Evolutionary conservation across 2,797 vertebrate species (phyloP).

Genomic region (Macropodus opercularis): DNA sequence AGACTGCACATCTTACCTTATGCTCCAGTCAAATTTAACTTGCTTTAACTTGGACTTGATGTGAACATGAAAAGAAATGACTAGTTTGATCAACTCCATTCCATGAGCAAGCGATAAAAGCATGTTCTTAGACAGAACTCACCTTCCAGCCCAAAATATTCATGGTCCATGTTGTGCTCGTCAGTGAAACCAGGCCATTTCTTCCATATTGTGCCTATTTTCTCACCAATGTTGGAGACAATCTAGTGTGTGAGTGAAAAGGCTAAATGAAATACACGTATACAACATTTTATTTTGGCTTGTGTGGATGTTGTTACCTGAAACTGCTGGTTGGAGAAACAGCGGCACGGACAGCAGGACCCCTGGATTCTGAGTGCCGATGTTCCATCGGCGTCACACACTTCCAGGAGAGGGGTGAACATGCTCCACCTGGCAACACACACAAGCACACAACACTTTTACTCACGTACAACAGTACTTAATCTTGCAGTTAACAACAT

Average conservation of each 20-base stretch:
- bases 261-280: neutral
- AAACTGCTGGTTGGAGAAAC: slow-evolving; percentile 78
- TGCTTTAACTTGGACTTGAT: no score
- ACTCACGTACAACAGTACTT: slow-evolving; percentile 14
- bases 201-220: slow-evolving; percentile 78
- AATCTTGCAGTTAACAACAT: slow-evolving; percentile 33
- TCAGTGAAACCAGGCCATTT: slow-evolving; percentile 84
- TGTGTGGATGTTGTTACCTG: slow-evolving; percentile 65
- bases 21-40: no score
- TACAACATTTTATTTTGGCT: neutral
- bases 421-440: slow-evolving; percentile 78
- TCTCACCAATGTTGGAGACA: slow-evolving; percentile 73
- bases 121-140: slow-evolving; percentile 39
- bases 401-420: slow-evolving; percentile 78
- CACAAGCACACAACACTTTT: no score
- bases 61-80: neutral
- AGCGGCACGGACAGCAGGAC: slow-evolving; percentile 81
- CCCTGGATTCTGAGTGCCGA: slow-evolving; percentile 58
- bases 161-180: slow-evolving; percentile 84
- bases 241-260: slow-evolving; percentile 59
- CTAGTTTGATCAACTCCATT: neutral
- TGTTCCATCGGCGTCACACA: slow-evolving; percentile 59
- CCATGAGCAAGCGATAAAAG: neutral
- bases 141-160: slow-evolving; percentile 86
- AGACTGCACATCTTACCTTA: no score